Percentiles rank a stretch among this genome's conserved stretches.
Conservation (phyloP, 2,113 vertebrate species). For the Rana temporaria region DNA sequence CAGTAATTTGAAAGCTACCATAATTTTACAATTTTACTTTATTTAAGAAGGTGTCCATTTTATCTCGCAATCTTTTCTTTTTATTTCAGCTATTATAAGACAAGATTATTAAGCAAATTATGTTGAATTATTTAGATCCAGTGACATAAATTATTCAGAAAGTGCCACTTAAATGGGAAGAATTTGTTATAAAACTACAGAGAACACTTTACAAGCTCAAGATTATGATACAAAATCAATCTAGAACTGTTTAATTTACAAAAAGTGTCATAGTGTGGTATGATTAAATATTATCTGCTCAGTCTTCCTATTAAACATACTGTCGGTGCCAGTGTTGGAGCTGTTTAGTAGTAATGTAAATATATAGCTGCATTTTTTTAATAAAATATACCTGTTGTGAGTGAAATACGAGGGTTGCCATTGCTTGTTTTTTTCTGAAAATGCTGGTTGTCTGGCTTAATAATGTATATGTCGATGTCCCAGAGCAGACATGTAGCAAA, state of each 20-base stretch:
- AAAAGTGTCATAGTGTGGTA: constrained; percentile 8
- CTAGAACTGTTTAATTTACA: constrained; percentile 35
- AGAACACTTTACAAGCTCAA: constrained; percentile 26
- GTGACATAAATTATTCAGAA: constrained; percentile 46
- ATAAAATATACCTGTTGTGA: too few relatives aligned
- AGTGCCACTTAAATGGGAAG: constrained; percentile 31
- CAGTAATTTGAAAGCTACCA: background rate
- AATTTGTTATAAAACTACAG: constrained; percentile 16
- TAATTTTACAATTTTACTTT: constrained; percentile 33
- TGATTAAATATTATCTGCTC: constrained; percentile 32
- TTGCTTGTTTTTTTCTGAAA: too few relatives aligned
- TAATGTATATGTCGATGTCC: too few relatives aligned
- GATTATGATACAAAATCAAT: constrained; percentile 29
- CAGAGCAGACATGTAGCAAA: too few relatives aligned
- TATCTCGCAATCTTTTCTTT: background rate
- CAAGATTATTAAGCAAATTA: constrained; percentile 26
- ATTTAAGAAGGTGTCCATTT: background rate
- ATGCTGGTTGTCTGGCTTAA: too few relatives aligned
- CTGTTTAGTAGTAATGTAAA: constrained; percentile 16
- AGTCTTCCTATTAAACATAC: background rate
- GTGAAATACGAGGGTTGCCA: too few relatives aligned
- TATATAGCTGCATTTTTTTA: background rate
- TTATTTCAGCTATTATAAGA: constrained; percentile 35
- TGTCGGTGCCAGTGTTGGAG: too few relatives aligned
- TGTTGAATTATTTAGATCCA: constrained; percentile 27